Percentiles rank a stretch among this genome's conserved stretches.
phyloP scores from a whole-genome alignment of 2,888 invertebrate genomes.

The Mythimna albipuncta region DNA sequence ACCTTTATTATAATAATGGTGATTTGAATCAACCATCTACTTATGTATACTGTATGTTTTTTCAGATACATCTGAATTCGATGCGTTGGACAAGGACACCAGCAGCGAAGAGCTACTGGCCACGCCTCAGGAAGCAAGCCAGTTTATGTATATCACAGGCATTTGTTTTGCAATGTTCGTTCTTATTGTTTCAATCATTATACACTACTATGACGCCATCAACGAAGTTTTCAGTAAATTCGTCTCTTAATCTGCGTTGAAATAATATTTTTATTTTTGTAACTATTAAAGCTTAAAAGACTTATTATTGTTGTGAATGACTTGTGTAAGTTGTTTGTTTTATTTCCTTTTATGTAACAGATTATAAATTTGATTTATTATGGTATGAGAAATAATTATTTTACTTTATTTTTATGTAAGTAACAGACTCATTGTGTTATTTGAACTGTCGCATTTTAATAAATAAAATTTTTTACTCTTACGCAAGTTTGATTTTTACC shows the following conservation, averaged over 20 bases:
- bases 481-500: conserved; percentile 20
- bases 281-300: conserved; percentile 59
- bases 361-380: conserved; percentile 57
- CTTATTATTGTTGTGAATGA: conserved; percentile 63
- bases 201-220: conserved; percentile 90
- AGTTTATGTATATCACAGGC: conserved; percentile 91
- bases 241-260: conserved; percentile 68
- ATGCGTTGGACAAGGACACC: conserved; percentile 86
- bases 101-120: conserved; percentile 89
- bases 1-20: neutral
- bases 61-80: conserved; percentile 87
- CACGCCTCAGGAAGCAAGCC: conserved; percentile 90
- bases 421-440: conserved; percentile 72
- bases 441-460: conserved; percentile 73
- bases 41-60: conserved; percentile 23
- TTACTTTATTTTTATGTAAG: conserved; percentile 69
- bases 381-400: conserved; percentile 50
- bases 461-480: conserved; percentile 69
- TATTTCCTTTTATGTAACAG: conserved; percentile 53
- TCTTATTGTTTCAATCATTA: conserved; percentile 91
- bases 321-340: conserved; percentile 49
- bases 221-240: conserved; percentile 75
- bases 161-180: conserved; percentile 92
- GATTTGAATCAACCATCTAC: neutral
- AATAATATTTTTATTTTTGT: conserved; percentile 32